Evolutionary conservation across 2,888 invertebrate species (phyloP).

Genomic region (Vanessa cardui): DNA sequence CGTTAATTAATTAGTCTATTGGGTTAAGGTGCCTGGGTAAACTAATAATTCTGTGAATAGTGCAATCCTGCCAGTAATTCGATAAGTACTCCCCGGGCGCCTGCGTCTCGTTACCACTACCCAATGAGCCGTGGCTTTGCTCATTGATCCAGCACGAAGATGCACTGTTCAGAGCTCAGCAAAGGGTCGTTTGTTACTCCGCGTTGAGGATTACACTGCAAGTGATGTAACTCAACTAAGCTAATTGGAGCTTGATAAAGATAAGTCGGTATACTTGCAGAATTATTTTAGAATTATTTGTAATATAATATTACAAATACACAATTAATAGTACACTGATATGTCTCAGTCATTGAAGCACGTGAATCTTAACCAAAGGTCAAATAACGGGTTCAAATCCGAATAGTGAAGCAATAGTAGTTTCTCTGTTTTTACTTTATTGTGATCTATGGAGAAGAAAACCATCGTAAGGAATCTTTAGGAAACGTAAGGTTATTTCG

Average conservation of each 20-base stretch:
- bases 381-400: too few species aligned
- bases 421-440: too few species aligned
- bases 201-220: neutral
- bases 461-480: too few species aligned
- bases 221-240: slow-evolving; percentile 1
- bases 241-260: neutral
- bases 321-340: too few species aligned
- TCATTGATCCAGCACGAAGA: slow-evolving; percentile 17
- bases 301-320: too few species aligned
- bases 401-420: too few species aligned
- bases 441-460: too few species aligned
- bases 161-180: slow-evolving; percentile 10
- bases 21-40: slow-evolving; percentile 2
- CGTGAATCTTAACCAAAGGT: too few species aligned
- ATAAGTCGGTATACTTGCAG: neutral
- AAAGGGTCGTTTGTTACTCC: slow-evolving; percentile 6
- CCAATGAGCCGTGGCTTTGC: slow-evolving; percentile 18
- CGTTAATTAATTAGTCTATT: slow-evolving; percentile 8
- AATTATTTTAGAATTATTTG: too few species aligned
- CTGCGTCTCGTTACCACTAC: slow-evolving; percentile 18
- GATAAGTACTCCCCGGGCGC: slow-evolving; percentile 24
- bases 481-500: too few species aligned
- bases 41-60: slow-evolving; percentile 15
- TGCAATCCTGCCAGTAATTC: slow-evolving; percentile 20
- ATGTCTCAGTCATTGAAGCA: too few species aligned